Conservation (phyloP, 1,140 invertebrate genomes). For the Cyclina sinensis region DNA sequence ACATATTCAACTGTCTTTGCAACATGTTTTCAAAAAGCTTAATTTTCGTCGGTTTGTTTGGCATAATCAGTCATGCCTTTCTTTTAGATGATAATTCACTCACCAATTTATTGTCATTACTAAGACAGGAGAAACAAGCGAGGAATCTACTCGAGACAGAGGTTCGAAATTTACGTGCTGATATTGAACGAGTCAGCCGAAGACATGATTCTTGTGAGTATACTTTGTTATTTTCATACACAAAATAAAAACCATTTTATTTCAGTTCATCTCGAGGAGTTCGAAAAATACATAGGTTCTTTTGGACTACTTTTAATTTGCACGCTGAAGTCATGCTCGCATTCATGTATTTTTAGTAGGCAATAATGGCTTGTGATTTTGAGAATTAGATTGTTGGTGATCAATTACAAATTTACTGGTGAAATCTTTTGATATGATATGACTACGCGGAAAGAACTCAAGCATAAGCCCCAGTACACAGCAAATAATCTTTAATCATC, state of each 20-base stretch:
- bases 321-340: not conserved
- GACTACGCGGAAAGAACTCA: too few relatives aligned
- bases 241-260: too few relatives aligned
- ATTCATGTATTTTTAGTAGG: too few relatives aligned
- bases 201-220: conserved; percentile 20
- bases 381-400: too few relatives aligned
- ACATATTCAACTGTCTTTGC: not conserved
- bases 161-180: not conserved
- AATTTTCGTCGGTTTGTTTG: not conserved
- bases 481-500: too few relatives aligned
- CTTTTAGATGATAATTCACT: conserved; percentile 47
- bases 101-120: not conserved
- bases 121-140: conserved; percentile 29
- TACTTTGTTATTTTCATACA: not conserved
- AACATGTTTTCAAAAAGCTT: not conserved
- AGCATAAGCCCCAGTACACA: too few relatives aligned
- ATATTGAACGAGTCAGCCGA: not conserved
- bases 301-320: not conserved
- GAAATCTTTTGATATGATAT: too few relatives aligned
- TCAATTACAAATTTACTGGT: too few relatives aligned
- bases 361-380: too few relatives aligned
- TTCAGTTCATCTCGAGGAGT: not conserved
- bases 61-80: conserved; percentile 25
- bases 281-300: not conserved
- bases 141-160: not conserved